A percentile compares a stretch with the other conserved stretches of the same genome.
phyloP scores from a whole-genome alignment of 2,888 invertebrate genomes.

The Plusia festucae region DNA sequence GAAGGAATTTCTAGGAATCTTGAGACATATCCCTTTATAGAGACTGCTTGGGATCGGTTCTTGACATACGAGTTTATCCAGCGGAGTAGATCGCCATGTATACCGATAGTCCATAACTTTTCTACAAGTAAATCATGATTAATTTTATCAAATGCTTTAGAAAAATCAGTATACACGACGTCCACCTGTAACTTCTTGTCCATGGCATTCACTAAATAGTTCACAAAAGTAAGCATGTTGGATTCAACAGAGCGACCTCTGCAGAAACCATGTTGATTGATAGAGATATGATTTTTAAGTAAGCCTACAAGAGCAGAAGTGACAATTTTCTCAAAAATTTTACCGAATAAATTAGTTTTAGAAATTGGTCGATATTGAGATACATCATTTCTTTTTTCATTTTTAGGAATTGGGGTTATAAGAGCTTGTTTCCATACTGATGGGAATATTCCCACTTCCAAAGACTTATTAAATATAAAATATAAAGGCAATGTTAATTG shows the following conservation, averaged over 20 bases:
- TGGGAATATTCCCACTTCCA: conserved; percentile 1
- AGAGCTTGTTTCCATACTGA: background rate
- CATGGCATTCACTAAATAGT: conserved; percentile 6
- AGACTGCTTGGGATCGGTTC: conserved; percentile 11
- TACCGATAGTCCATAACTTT: conserved; percentile 12
- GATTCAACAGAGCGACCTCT: conserved; percentile 9
- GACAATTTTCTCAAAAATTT: conserved; percentile 3
- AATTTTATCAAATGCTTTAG: conserved; percentile 27
- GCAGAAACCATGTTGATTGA: conserved; percentile 11
- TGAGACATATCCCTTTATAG: conserved; percentile 11
- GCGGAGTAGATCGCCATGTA: conserved; percentile 15
- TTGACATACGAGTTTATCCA: conserved; percentile 15
- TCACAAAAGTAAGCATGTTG: conserved; percentile 13
- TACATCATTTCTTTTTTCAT: conserved; percentile 5
- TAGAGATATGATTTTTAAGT: conserved; percentile 1
- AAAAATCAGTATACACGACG: conserved; percentile 9
- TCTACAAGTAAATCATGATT: conserved; percentile 15
- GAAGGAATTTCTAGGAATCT: conserved; percentile 6
- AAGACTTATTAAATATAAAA: conserved; percentile 1
- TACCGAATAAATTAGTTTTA: conserved; percentile 5
- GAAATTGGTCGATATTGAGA: background rate
- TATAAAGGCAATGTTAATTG: conserved; percentile 1
- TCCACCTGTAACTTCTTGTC: conserved; percentile 14
- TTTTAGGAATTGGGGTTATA: conserved; percentile 3
- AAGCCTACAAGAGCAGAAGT: background rate